Evolutionary conservation across 1,140 invertebrate species (phyloP).

Genomic region (Pomacea maculata): DNA sequence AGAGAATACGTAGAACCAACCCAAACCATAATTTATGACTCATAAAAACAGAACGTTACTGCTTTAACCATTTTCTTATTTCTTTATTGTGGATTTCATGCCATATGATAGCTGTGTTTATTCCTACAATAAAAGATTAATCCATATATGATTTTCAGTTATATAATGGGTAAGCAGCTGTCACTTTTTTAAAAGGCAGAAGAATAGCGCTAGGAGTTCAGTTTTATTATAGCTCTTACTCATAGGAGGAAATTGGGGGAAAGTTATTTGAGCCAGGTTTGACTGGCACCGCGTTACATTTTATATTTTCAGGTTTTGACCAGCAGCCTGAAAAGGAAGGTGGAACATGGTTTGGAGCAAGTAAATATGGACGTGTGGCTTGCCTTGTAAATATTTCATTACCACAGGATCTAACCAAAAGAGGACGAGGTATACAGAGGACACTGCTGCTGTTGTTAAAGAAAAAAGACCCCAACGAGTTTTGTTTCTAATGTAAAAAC

Average conservation of each 20-base stretch:
- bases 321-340: slow-evolving; percentile 77
- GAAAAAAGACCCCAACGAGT: not conserved
- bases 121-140: not conserved
- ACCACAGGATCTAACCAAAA: slow-evolving; percentile 13
- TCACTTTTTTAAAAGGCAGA: not conserved
- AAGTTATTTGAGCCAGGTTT: not conserved
- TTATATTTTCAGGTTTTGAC: slow-evolving; percentile 66
- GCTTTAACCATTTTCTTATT: too few relatives aligned
- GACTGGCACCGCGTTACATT: too few relatives aligned
- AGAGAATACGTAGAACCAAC: too few relatives aligned
- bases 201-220: not conserved
- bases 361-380: slow-evolving; percentile 71
- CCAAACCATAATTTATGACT: too few relatives aligned
- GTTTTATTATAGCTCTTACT: not conserved
- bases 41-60: too few relatives aligned
- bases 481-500: not conserved
- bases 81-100: too few relatives aligned
- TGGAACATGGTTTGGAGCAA: slow-evolving; percentile 81
- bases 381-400: slow-evolving; percentile 75
- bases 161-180: too few relatives aligned
- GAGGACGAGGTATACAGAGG: slow-evolving; percentile 9
- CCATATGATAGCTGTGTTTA: not conserved
- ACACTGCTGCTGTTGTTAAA: not conserved
- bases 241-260: not conserved
- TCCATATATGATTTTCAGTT: not conserved